Evolutionary conservation across 2,888 invertebrate genomes (phyloP), one percentile per base, ranked within the genome.

Genomic region (Rhodophaea formosa): DNA sequence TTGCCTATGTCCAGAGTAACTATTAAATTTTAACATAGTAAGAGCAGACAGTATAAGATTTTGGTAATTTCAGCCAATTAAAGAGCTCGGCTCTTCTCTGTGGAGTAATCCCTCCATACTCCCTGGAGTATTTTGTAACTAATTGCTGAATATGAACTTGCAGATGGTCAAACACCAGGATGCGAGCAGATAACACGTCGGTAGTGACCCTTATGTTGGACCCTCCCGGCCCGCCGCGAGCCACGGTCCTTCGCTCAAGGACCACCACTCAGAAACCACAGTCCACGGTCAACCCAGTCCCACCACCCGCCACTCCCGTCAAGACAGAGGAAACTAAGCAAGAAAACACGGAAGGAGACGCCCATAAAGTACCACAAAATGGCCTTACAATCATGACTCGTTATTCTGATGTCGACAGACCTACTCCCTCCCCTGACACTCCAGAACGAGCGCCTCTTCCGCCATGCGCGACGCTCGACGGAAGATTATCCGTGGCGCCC

Each of bases 141-240:
- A n/a, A 39, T 39, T 3, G 12, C 10, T 35, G 6, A 39, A 15
- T 42, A 46, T 16, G 47, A 12, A 39, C 43, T 74, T 68, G 0
- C 70, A 93, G 94, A 58, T 99, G 99, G 98, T 94, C 94, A 16
- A 93, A 93, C 52, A 95, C 96, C 7, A 93, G 95, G 75, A 94
- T 98, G 93, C 93, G 98, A 43, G 99, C 99, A 0, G 99, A 99
- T 84, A 99, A 99, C 82, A 98, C 98, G 0, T 98, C 97, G 12
- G 98, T 97, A 49, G 96, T 99, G 16, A 92, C 97, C 0, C 92
- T 99, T 16, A 96, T 98, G 94, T 90, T 98, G 62, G 97, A 98
- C 86, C 97, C 97, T 47, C 96, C 97, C 0, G 97, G 97, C 0
- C 96, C 95, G 7, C 95, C 96, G 12, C 92, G 94, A 52, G 94